Evolutionary conservation across 2,888 invertebrate genomes (phyloP), one percentile per base, ranked within the genome.

Genomic region (Tinea pellionella): DNA sequence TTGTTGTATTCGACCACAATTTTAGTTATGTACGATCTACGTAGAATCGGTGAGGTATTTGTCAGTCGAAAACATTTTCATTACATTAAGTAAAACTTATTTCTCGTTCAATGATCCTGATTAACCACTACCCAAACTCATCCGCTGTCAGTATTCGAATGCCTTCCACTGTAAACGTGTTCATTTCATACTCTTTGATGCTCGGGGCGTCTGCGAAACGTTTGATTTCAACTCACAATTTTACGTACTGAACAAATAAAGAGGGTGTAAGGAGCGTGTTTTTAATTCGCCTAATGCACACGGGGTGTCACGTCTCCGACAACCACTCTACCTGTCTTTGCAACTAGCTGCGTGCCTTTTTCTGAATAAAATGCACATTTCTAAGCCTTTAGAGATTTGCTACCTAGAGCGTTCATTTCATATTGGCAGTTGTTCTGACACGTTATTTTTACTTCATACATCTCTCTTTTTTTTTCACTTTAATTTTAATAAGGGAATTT

Each of bases 231-330:
- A 78, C 77, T 79, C 75, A 29, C 56, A 41, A 15, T 58, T 58
- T 58, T 37, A 32, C 19, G 11, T 30, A 13, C 18, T 66, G 65
- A 79, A 82, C 80, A 83, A 83, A 80, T 77, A 80, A 73, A 75
- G 70, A 67, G 70, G 71, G 66, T 71, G 74, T 69, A 71, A 75
- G 69, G 74, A 75, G 73, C 61, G 24, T 55, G 51, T 80, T 85
- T 85, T 86, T 87, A 87, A 87, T 87, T 85, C 76, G 79, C 82
- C 86, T 86, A 86, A 87, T 87, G 87, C 83, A 84, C 73, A 68
- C 71, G 18, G 41, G 42, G 59, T 42, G 55, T 66, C 68, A 73
- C 75, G 65, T 63, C 47, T 37, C 56, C 53, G 56, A 56, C 60
- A 53, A 55, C 24, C 53, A 53, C 24, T 53, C 24, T 6, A 24